Conservation (phyloP, 2,113 vertebrate genomes). For the Sula dactylatra region DNA sequence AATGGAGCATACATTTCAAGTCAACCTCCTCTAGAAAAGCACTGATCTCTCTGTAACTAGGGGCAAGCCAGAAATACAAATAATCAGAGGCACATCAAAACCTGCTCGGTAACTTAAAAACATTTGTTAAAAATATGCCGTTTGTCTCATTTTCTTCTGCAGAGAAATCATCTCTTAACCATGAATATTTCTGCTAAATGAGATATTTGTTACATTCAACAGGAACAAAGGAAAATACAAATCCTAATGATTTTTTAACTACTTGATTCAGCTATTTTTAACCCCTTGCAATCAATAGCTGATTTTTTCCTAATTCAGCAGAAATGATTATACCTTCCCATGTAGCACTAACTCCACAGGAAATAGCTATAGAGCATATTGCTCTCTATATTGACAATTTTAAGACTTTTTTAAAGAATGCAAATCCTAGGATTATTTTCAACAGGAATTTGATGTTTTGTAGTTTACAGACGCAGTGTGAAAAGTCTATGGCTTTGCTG, state of each 20-base stretch:
- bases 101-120: not conserved
- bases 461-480: not conserved
- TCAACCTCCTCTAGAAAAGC: not conserved
- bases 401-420: not conserved
- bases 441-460: not conserved
- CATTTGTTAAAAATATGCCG: not conserved
- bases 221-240: constrained; percentile 12
- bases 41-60: not conserved
- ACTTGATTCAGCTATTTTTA: constrained; percentile 27
- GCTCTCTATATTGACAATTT: not conserved
- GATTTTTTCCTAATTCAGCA: not conserved
- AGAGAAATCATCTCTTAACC: not conserved
- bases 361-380: not conserved
- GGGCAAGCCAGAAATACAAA: not conserved
- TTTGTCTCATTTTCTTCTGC: not conserved
- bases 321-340: not conserved
- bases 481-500: not conserved
- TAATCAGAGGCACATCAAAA: not conserved
- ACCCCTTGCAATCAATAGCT: not conserved
- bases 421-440: not conserved
- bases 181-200: not conserved
- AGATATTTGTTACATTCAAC: not conserved
- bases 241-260: not conserved
- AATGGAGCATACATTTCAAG: not conserved
- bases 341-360: not conserved